Evolutionary conservation across 1,140 invertebrate genomes (phyloP), one percentile per base, ranked within the genome.

Genomic region (Ctenoplectra terminalis): DNA sequence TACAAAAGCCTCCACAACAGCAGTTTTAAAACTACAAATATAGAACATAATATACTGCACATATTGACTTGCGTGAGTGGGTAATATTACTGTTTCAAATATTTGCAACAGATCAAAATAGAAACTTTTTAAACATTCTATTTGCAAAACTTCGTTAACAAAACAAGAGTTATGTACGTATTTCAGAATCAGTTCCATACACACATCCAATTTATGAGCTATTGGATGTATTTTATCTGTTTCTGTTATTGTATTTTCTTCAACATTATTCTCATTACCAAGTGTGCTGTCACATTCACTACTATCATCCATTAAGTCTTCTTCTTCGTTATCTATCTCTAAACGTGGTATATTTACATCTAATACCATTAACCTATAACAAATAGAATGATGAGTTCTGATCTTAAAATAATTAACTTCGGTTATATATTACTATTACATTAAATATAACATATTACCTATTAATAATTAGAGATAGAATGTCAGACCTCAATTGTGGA

Each of bases 21-120:
- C 92, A n/a, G 92, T 89, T 92, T 96, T 96, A 74, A 97, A 95
- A 88, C 96, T 96, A 90, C 96, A 96, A 67, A 97, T 92, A 87
- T 97, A 96, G 92, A 98, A 98, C 89, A 97, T 94, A 4, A 97
- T 89, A 91, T 97, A 98, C 91, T 98, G 97, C 8, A 97, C 95
- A 91, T 97, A 97, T 90, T 96, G 95, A 67, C 95, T 96, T 40
- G 95, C 96, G 89, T 97, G 95, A 17, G 96, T 97, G 4, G 95
- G 95, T 69, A 98, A 91, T 75, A 98, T 95, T 58, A 97, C 91
- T 86, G 95, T 94, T 81, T 98, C 96, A 92, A 98, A 98, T 34
- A 95, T 93, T 56, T 92, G 89, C n/a, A 97, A 84, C 74, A 94
- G 91, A 92, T 94, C 93, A 8, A 92, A 88, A 76, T 95, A 95